Percentiles rank a stretch among this genome's conserved stretches.
phyloP scores from a whole-genome alignment of 2,888 invertebrate genomes.

The Tiliacea aurago region DNA sequence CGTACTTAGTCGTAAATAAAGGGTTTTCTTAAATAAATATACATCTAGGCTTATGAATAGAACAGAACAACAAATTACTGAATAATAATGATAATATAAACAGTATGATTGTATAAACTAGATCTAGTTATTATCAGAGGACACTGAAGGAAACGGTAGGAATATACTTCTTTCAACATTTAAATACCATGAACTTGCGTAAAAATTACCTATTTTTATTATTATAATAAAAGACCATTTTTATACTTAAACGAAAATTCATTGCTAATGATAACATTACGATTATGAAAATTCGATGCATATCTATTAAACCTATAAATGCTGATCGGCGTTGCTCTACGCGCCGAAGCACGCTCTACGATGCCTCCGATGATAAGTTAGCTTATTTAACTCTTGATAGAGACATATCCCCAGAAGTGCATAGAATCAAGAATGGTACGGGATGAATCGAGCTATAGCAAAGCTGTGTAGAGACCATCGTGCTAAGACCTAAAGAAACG shows the following conservation, averaged over 20 bases:
- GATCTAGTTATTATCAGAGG: constrained; percentile 13
- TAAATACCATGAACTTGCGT: constrained; percentile 32
- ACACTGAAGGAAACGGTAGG: constrained; percentile 22
- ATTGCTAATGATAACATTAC: constrained; percentile 18
- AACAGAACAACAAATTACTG: constrained; percentile 10
- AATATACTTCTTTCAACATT: constrained; percentile 27
- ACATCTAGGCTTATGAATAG: not conserved
- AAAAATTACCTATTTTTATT: constrained; percentile 27
- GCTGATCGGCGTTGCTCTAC: not conserved
- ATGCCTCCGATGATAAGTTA: not conserved
- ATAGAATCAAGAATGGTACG: constrained; percentile 11
- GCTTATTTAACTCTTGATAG: constrained; percentile 8
- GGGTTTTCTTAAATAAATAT: constrained; percentile 10
- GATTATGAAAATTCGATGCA: constrained; percentile 51
- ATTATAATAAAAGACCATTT: constrained; percentile 18
- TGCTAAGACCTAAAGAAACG: not conserved
- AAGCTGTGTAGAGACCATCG: constrained; percentile 9
- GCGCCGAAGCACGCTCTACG: constrained; percentile 11
- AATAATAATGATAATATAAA: constrained; percentile 3
- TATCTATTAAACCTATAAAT: constrained; percentile 29
- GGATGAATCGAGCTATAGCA: constrained; percentile 2
- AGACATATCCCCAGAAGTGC: not conserved
- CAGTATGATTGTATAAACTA: not conserved
- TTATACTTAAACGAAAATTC: constrained; percentile 5
- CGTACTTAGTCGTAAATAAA: constrained; percentile 1